Percentiles rank a stretch among this genome's conserved stretches.
These are phyloP conservation scores for Lithophane semibrunnea DNA, from an alignment of 2,888 invertebrate species.

Conservation along the genomic window DNA sequence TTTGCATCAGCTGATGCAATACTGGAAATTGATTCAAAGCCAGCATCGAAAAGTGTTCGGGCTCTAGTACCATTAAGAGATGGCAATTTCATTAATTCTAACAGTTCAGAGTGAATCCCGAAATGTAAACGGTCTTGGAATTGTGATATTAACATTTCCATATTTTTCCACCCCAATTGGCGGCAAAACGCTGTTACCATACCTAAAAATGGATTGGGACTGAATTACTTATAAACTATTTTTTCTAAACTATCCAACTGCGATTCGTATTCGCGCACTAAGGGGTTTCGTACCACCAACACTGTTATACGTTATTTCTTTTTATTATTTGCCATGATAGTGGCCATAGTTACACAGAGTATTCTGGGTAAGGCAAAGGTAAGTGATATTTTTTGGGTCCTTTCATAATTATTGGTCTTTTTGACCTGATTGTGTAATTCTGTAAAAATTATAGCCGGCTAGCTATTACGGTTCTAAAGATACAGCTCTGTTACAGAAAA, in stretches of 20 bases:
- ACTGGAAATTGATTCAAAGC: slow-evolving; percentile 94
- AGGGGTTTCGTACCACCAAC: neutral
- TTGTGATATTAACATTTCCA: slow-evolving; percentile 96
- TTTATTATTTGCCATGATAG: neutral
- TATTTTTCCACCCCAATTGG: slow-evolving; percentile 97
- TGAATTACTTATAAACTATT: neutral
- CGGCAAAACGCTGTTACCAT: slow-evolving; percentile 99
- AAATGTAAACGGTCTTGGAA: slow-evolving; percentile 98
- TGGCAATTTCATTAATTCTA: slow-evolving; percentile 96
- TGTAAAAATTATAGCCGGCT: neutral
- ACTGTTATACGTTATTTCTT: neutral
- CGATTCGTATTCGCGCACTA: neutral
- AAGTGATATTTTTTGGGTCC: neutral
- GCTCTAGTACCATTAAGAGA: slow-evolving; percentile 96
- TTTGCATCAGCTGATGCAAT: slow-evolving; percentile 94
- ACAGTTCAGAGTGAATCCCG: slow-evolving; percentile 97
- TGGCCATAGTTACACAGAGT: neutral
- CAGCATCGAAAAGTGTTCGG: slow-evolving; percentile 95
- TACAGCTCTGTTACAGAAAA: neutral
- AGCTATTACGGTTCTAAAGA: neutral
- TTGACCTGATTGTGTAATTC: neutral
- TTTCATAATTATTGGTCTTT: neutral
- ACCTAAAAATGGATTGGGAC: slow-evolving; percentile 88
- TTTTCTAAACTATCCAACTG: neutral
- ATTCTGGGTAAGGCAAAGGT: neutral